A percentile compares a stretch with the other conserved stretches of the same genome.
phyloP scores from a whole-genome alignment of 1,140 invertebrate species.

The Heliothis subflexa region DNA sequence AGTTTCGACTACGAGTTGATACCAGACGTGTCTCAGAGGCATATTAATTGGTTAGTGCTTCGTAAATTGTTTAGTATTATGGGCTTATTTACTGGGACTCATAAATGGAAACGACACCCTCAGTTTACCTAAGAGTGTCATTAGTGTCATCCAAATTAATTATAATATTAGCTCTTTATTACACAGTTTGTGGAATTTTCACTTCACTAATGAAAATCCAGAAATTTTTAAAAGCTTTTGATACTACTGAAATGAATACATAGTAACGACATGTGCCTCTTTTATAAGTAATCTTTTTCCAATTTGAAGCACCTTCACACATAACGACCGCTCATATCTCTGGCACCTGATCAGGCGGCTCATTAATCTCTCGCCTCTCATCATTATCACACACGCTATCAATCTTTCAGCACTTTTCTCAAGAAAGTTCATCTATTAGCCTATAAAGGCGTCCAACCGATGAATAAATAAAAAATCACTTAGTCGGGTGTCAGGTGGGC shows the following conservation, averaged over 20 bases:
- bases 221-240: not conserved
- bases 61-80: conserved; percentile 32
- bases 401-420: conserved; percentile 38
- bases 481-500: conserved; percentile 33
- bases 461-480: conserved; percentile 46
- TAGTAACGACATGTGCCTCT: not conserved
- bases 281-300: not conserved
- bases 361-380: conserved; percentile 26
- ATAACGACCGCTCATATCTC: conserved; percentile 22
- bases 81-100: conserved; percentile 17
- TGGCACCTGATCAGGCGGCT: conserved; percentile 6
- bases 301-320: not conserved
- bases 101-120: conserved; percentile 22
- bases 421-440: conserved; percentile 19
- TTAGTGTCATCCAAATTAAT: not conserved
- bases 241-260: not conserved
- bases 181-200: too few species aligned
- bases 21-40: conserved; percentile 20
- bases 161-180: too few species aligned
- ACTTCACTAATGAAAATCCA: not conserved
- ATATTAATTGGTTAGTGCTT: conserved; percentile 29
- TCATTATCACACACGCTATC: conserved; percentile 30
- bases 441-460: conserved; percentile 21
- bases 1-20: conserved; percentile 23
- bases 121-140: not conserved